Evolutionary conservation across 2,888 invertebrate genomes (phyloP).

Genomic region (Phanerotoma sp.): DNA sequence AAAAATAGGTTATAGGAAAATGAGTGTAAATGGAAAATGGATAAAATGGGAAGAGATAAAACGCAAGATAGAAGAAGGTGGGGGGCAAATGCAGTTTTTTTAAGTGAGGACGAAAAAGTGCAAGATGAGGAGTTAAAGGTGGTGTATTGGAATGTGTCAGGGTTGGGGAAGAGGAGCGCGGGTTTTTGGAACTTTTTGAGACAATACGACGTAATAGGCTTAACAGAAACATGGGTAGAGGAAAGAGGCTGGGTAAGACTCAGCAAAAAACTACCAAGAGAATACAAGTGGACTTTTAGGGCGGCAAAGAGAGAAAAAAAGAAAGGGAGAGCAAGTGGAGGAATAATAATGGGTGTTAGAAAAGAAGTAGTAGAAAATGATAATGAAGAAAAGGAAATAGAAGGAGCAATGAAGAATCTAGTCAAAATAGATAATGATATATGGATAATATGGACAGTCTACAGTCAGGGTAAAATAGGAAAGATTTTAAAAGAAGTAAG

Average conservation of each 20-base stretch:
- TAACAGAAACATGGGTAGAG: conserved; percentile 22
- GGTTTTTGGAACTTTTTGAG: conserved; percentile 12
- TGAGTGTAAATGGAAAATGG: conserved; percentile 1
- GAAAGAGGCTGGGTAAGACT: not conserved
- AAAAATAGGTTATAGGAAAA: conserved; percentile 10
- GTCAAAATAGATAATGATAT: not conserved
- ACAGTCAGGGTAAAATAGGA: conserved; percentile 16
- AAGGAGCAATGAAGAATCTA: not conserved
- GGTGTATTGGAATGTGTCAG: conserved; percentile 16
- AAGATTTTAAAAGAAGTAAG: conserved; percentile 6
- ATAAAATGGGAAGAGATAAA: conserved; percentile 50
- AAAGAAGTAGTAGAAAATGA: conserved; percentile 4
- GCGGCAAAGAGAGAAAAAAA: conserved; percentile 1
- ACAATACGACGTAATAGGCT: conserved; percentile 6
- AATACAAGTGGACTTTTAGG: conserved; percentile 4
- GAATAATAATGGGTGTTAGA: conserved; percentile 9
- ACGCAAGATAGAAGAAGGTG: conserved; percentile 43
- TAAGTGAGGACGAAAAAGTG: conserved; percentile 33
- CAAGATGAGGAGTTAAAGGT: not conserved
- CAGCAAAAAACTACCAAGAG: not conserved
- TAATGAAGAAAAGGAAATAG: not conserved
- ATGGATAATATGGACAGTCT: conserved; percentile 16
- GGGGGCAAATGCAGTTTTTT: no score
- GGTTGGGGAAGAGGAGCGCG: not conserved
- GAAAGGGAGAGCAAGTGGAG: conserved; percentile 17